Percentiles rank a stretch among this genome's conserved stretches.
Evolutionary conservation across 2,113 vertebrate species (phyloP).

Genomic region (Setophaga coronata): DNA sequence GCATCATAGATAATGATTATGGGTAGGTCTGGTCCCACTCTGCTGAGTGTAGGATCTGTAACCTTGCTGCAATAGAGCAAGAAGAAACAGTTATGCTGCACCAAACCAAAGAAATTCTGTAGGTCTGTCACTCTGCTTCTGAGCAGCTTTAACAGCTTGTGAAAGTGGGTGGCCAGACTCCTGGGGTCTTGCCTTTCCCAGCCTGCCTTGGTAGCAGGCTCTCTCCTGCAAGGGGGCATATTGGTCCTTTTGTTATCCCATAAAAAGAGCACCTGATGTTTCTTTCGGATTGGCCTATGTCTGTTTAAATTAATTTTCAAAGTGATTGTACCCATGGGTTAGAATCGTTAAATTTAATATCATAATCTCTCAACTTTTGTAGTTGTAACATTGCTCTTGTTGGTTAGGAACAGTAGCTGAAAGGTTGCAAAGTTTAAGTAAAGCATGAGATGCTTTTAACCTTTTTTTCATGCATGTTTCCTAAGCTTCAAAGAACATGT

Average conservation of each 20-base stretch:
- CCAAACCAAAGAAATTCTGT: fast-evolving
- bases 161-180: neutral
- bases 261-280: neutral
- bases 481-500: neutral
- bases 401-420: neutral
- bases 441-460: neutral
- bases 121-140: neutral
- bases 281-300: fast-evolving
- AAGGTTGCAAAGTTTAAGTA: neutral
- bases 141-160: neutral
- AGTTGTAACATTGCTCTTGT: neutral
- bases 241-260: neutral
- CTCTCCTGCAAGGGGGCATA: neutral
- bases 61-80: neutral
- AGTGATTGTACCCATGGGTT: neutral
- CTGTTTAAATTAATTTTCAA: neutral
- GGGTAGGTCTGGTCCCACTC: neutral
- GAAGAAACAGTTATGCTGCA: neutral
- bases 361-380: neutral
- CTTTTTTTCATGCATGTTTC: neutral
- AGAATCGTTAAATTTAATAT: neutral
- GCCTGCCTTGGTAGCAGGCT: neutral
- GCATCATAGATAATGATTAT: neutral
- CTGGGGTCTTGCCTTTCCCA: neutral
- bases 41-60: neutral